Base-by-base conservation (phyloP, 2,797 vertebrate genomes). In the Pangasius krempfi region DNA sequence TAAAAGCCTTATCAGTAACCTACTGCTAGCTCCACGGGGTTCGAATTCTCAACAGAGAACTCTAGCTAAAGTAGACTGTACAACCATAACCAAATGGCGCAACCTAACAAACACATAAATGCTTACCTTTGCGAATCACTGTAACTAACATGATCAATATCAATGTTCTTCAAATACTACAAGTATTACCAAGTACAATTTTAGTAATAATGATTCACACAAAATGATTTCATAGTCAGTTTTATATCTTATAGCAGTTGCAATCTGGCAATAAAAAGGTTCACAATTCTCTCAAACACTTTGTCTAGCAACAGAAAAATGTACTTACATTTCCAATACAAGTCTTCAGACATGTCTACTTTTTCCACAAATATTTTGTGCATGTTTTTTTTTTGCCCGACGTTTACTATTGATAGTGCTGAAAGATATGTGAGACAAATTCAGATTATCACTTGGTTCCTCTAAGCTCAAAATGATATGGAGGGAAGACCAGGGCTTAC, bases 171-270 rank as follows among this genome's bases (percentile, higher is more conserved):
- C 13, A 3, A 76, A n/a, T n/a, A 14, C 44, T 27, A 47, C 73
- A 76, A 44, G 64, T 64, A 22, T n/a, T 8, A 62, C 13, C 81
- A 60, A 33, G 66, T 56, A 27, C 13, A 62, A 62, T 33, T 40
- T 9, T 56, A 44, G 64, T 30, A 87, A 87, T 87, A 87, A 91
- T 10, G 85, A 91, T 56, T 91, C 58, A 88, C 84, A 92, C 93
- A 92, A 91, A 82, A 84, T 91, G 73, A 73, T 93, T 95, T 93
- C 90, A 94, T 95, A 94, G 94, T 95, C 93, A 85, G 87, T 96
- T 96, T 96, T 96, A 96, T 97, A 95, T 95, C 94, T 96, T 95
- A 94, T 95, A 96, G 95, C 95, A 95, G 94, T 96, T 96, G 96
- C 95, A 96, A 94, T 96, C 94, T 94, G 95, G 95, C 95, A 95